A percentile compares a stretch with the other conserved stretches of the same genome.
Evolutionary conservation across 1,140 invertebrate genomes (phyloP).

Genomic region (Euura saliciscinereae): DNA sequence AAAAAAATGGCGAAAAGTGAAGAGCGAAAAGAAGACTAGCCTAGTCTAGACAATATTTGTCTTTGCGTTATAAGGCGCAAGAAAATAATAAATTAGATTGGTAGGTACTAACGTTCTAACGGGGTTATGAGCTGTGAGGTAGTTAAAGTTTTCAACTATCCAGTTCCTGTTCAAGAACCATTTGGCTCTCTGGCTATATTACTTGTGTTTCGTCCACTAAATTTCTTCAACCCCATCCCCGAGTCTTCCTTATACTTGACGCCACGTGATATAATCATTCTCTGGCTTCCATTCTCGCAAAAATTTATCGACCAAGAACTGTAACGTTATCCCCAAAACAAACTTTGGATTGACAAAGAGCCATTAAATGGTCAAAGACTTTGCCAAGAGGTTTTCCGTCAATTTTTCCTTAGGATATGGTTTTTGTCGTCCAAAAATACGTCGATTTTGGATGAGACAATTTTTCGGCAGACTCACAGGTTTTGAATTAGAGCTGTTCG

Average conservation of each 20-base stretch:
- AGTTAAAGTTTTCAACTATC: conserved; percentile 51
- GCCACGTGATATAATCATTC: too few species aligned
- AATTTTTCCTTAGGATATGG: too few species aligned
- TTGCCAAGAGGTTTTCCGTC: too few species aligned
- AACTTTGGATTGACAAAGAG: too few species aligned
- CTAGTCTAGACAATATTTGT: conserved; percentile 49
- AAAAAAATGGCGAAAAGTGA: conserved; percentile 13
- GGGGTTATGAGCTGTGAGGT: conserved; percentile 52
- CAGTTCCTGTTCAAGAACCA: conserved; percentile 3
- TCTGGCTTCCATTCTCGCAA: too few species aligned
- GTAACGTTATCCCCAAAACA: too few species aligned
- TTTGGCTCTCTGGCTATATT: background rate
- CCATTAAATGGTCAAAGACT: too few species aligned
- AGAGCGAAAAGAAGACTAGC: conserved; percentile 10
- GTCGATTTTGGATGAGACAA: too few species aligned
- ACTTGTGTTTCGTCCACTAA: conserved; percentile 1
- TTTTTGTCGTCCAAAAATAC: too few species aligned
- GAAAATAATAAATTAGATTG: conserved; percentile 49
- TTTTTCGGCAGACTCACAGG: too few species aligned
- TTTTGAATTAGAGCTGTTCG: too few species aligned
- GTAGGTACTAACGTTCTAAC: conserved; percentile 43
- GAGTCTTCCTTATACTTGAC: background rate
- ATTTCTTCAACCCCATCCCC: background rate
- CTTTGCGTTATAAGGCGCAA: conserved; percentile 29
- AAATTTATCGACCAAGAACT: too few species aligned